phyloP scores from a whole-genome alignment of 2,797 vertebrate genomes.

The Lacerta viridis region DNA sequence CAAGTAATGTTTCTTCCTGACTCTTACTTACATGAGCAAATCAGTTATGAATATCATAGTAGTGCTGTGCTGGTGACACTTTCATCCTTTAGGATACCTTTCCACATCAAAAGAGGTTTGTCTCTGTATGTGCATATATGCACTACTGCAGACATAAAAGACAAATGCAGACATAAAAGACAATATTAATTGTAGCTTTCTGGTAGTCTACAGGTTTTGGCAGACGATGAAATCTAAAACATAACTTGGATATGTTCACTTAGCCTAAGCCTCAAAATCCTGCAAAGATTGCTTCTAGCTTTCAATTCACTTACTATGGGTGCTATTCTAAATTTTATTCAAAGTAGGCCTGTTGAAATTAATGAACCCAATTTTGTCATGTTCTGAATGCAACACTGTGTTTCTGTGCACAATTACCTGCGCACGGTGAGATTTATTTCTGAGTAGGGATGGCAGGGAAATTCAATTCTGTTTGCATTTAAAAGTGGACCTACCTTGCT shows the following conservation, averaged over 20 bases:
- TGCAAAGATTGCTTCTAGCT: not conserved
- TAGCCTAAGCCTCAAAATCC: not conserved
- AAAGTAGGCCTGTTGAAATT: no score
- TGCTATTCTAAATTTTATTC: no score
- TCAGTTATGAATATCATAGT: not conserved
- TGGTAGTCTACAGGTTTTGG: not conserved
- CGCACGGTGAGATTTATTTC: not conserved
- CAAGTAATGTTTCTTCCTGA: not conserved
- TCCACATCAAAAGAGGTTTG: not conserved
- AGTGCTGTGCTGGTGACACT: not conserved
- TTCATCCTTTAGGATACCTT: not conserved
- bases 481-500: no score
- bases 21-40: not conserved
- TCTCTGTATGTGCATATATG: accelerated
- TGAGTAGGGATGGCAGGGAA: not conserved
- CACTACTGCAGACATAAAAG: not conserved
- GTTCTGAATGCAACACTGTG: not conserved
- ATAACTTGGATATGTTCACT: not conserved
- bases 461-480: no score
- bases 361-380: no score
- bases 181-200: not conserved
- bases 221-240: constrained; percentile 3
- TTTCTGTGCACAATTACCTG: not conserved
- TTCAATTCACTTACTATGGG: not conserved
- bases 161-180: accelerated